Evolutionary conservation across 2,888 invertebrate genomes (phyloP).

Genomic region (Griposia aprilina): DNA sequence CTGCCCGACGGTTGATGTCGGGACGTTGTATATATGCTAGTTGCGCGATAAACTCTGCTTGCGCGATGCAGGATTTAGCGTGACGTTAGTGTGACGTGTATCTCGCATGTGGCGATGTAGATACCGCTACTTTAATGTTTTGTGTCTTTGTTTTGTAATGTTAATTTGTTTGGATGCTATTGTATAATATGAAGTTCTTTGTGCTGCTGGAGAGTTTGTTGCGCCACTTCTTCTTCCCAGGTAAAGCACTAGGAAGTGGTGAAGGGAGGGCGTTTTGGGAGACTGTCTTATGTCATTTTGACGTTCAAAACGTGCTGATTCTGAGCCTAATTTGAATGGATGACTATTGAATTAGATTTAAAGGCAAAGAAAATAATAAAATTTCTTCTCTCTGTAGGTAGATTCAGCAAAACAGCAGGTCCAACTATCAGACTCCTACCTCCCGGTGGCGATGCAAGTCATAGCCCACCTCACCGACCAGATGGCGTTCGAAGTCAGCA

Average conservation of each 20-base stretch:
- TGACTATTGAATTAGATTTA: too few relatives aligned
- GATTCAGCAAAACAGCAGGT: constrained; percentile 86
- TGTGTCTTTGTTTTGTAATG: not conserved
- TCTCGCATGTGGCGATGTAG: too few relatives aligned
- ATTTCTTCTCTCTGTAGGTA: constrained; percentile 76
- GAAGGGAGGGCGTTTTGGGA: not conserved
- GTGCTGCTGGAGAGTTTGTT: not conserved
- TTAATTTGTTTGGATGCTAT: not conserved
- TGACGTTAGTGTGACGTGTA: too few relatives aligned
- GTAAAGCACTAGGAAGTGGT: not conserved
- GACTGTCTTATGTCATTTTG: not conserved
- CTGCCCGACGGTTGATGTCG: too few relatives aligned
- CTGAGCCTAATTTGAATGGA: not conserved
- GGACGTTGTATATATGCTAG: too few relatives aligned
- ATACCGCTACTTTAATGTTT: too few relatives aligned
- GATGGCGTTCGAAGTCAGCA: constrained; percentile 90
- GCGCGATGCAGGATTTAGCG: too few relatives aligned
- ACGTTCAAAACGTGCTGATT: not conserved
- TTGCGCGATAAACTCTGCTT: too few relatives aligned
- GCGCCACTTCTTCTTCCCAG: not conserved
- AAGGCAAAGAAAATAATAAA: not conserved
- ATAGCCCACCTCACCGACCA: constrained; percentile 91
- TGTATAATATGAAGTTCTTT: not conserved
- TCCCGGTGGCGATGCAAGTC: constrained; percentile 93
- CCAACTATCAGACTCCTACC: constrained; percentile 91